Percentiles rank a stretch among this genome's conserved stretches.
phyloP scores from a whole-genome alignment of 2,797 vertebrate genomes.

The Centroberyx gerrardi region DNA sequence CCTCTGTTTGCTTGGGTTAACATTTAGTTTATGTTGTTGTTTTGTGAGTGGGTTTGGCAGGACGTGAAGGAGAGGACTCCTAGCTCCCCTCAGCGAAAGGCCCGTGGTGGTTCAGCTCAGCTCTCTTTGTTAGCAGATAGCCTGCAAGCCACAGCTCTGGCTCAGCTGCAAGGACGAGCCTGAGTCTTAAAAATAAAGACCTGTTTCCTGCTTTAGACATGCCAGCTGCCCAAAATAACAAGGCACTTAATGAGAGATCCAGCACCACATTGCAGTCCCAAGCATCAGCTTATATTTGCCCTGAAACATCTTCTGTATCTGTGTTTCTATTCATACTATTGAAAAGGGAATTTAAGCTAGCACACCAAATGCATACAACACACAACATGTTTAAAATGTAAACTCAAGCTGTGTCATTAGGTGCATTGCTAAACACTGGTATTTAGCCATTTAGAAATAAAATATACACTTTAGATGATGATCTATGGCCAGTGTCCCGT shows the following conservation, averaged over 20 bases:
- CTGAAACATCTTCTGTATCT: conserved; percentile 84
- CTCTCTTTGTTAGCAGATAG: conserved; percentile 90
- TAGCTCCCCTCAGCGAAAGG: conserved; percentile 48
- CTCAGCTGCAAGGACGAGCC: conserved; percentile 92
- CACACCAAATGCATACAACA: conserved; percentile 57
- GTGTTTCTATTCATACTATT: conserved; percentile 82
- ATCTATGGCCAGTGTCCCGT: conserved; percentile 15
- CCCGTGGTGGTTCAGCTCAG: conserved; percentile 54
- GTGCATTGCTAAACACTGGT: background rate
- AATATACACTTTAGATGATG: conserved; percentile 1
- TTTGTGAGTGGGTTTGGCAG: conserved; percentile 54
- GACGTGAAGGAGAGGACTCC: conserved; percentile 29
- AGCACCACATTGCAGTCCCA: conserved; percentile 84
- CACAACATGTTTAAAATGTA: conserved; percentile 47
- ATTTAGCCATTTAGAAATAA: conserved; percentile 14
- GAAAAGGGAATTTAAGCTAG: conserved; percentile 78
- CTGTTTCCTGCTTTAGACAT: conserved; percentile 97
- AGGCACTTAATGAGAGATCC: conserved; percentile 92
- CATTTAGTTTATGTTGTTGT: conserved; percentile 49
- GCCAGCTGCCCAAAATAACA: conserved; percentile 96
- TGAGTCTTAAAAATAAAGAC: conserved; percentile 95
- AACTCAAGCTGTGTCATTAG: conserved; percentile 34
- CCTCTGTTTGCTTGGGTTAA: background rate
- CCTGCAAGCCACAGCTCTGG: conserved; percentile 85
- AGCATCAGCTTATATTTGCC: conserved; percentile 84